These are phyloP conservation scores for Pangasianodon gigas DNA, from an alignment of 2,113 vertebrate genomes.

Conservation along the genomic window DNA sequence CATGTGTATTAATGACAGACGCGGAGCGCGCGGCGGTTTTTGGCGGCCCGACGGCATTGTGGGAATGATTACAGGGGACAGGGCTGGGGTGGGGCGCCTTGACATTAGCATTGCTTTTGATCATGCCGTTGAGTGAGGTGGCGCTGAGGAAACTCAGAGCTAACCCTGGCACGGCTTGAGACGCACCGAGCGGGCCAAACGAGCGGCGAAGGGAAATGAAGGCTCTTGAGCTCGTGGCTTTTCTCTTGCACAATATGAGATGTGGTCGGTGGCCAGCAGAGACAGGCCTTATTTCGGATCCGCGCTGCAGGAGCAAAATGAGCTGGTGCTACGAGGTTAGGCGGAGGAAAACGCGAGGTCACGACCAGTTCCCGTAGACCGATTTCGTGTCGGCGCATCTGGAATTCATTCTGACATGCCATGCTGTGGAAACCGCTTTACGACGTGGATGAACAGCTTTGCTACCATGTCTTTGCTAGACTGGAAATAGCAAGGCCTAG, in stretches of 20 bases:
- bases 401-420: conserved; percentile 36
- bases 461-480: conserved; percentile 22
- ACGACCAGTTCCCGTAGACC: conserved; percentile 14
- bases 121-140: conserved; percentile 58
- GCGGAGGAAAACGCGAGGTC: conserved; percentile 25
- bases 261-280: conserved; percentile 45
- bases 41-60: conserved; percentile 51
- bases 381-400: conserved; percentile 1
- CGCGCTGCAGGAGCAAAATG: conserved; percentile 18
- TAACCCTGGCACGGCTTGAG: conserved; percentile 49
- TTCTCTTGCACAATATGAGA: conserved; percentile 46
- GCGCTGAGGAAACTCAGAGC: conserved; percentile 60
- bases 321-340: conserved; percentile 31
- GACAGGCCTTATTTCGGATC: conserved; percentile 41
- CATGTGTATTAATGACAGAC: conserved; percentile 63
- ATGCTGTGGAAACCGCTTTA: conserved; percentile 5
- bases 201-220: conserved; percentile 49
- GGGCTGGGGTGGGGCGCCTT: conserved; percentile 42
- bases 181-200: conserved; percentile 47
- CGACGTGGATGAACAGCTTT: conserved; percentile 24
- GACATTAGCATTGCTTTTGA: conserved; percentile 62
- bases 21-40: conserved; percentile 47
- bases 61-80: conserved; percentile 59
- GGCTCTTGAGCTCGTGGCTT: conserved; percentile 46
- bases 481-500: not conserved